Evolutionary conservation across 53 echinoderm and acorn worm species (phyloP).

Genomic region (Patiria pectinifera): DNA sequence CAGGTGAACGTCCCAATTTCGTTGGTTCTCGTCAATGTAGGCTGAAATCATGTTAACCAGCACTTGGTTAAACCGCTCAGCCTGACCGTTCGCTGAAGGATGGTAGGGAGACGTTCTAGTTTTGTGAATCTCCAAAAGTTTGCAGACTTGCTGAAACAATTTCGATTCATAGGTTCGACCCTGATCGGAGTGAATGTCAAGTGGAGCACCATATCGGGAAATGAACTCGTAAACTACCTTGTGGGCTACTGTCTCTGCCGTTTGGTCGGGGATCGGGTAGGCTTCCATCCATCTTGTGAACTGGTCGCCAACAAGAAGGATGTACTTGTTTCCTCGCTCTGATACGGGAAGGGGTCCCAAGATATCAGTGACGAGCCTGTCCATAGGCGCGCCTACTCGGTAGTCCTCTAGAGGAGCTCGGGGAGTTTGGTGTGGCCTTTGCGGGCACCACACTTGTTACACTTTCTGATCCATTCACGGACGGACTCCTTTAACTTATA

Average conservation of each 20-base stretch:
- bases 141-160: slow-evolving; percentile 66
- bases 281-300: slow-evolving; percentile 81
- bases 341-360: slow-evolving; percentile 72
- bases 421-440: slow-evolving; percentile 64
- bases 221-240: slow-evolving; percentile 70
- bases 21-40: too few species aligned
- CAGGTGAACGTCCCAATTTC: slow-evolving; percentile 15
- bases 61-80: too few species aligned
- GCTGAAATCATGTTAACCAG: too few species aligned
- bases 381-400: slow-evolving; percentile 59
- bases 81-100: too few species aligned
- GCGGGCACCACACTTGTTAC: slow-evolving; percentile 71
- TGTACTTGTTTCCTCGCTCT: slow-evolving; percentile 62
- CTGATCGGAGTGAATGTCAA: slow-evolving; percentile 76
- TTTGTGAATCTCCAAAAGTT: slow-evolving; percentile 65
- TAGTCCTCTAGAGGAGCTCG: slow-evolving; percentile 62
- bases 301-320: slow-evolving; percentile 60
- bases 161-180: slow-evolving; percentile 75
- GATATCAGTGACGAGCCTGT: slow-evolving; percentile 74
- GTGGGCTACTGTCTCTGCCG: slow-evolving; percentile 67
- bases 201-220: slow-evolving; percentile 62
- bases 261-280: slow-evolving; percentile 74
- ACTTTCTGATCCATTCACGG: slow-evolving; percentile 22
- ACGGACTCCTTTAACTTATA: too few species aligned
- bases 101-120: too few species aligned